Base-by-base conservation (phyloP, 1,140 invertebrate genomes). In the Atta cephalotes region DNA sequence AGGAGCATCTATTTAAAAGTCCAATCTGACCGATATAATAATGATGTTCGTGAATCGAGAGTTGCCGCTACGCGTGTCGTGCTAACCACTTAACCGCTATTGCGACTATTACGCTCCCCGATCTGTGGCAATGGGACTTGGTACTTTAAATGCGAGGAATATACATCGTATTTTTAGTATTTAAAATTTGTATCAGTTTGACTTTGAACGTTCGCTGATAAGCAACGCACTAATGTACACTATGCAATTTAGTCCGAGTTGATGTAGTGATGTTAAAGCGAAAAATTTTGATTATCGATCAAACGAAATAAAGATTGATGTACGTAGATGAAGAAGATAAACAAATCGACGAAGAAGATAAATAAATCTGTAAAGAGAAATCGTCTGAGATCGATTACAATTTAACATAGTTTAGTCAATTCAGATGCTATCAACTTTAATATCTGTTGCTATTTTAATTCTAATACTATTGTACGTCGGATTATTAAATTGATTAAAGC, bases 31-130 rank as follows among this genome's bases (percentile, higher is more conserved):
- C 49, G 70, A 51, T 72, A 58, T 72, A 71, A 76, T 74, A 76
- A 84, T 16, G 70, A 28, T 45, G 12, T 28, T 84, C 14, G 25
- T 58, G n/a, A 76, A 76, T 74, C 70, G 45, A 76, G 39, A 45
- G 18, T 49, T 21, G 45, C 18, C 53, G 35, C 25, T 18, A 21
- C 77, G 45, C 39, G 58, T 35, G 58, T 84, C 80, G 80, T 53
- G 70, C 80, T 84, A 76, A 35, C 70, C 80, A 84, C 80, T 84
- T 84, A 76, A 84, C 25, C 39, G 58, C 39, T 63, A 84, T 84
- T 76, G 45, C 56, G 56, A 51, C 70, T 51, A 84, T 84, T 76
- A 84, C 70, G 45, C 70, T 84, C 25, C 70, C 56, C 39, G 56
- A 82, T 84, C 56, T 53, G 56, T 14, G 5, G 49, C 49, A 80